Conservation (phyloP, 2,888 invertebrate species). For the Drosophila lutescens region DNA sequence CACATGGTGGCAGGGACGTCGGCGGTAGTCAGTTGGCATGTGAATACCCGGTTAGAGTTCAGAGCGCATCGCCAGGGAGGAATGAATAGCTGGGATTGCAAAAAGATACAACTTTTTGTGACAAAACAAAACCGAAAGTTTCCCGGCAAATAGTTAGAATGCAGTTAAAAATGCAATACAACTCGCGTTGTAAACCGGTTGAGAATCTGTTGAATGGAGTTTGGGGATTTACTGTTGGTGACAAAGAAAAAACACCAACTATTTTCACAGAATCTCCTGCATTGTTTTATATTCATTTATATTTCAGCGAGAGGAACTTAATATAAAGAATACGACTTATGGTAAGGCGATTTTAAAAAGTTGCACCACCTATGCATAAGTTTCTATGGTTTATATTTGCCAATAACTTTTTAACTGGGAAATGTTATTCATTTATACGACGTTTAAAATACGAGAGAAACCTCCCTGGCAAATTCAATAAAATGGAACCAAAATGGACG, state of each 20-base stretch:
- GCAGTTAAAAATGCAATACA: slow-evolving; percentile 27
- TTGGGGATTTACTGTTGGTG: slow-evolving; percentile 25
- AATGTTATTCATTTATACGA: no score
- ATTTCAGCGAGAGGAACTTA: not conserved
- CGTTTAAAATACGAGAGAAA: not conserved
- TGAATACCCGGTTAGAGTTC: slow-evolving; percentile 43
- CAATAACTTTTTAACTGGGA: no score
- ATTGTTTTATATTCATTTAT: slow-evolving; percentile 3
- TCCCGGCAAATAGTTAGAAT: slow-evolving; percentile 23
- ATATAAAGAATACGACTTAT: not conserved
- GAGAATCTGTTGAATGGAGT: slow-evolving; percentile 40
- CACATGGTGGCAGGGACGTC: not conserved
- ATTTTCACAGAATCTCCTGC: not conserved
- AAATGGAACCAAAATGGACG: not conserved
- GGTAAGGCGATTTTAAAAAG: not conserved
- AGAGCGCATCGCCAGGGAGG: slow-evolving; percentile 44
- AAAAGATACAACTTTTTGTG: slow-evolving; percentile 28
- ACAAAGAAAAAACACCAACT: slow-evolving; percentile 10
- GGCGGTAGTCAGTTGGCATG: slow-evolving; percentile 24
- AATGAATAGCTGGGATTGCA: slow-evolving; percentile 16
- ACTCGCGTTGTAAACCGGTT: slow-evolving; percentile 18
- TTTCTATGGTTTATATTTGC: not conserved
- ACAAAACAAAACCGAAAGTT: slow-evolving; percentile 19
- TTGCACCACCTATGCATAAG: not conserved
- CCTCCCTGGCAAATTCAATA: not conserved